These are phyloP conservation scores for Arrhopalites spinosus DNA, from an alignment of 2,888 invertebrate species.

Conservation along the genomic window DNA sequence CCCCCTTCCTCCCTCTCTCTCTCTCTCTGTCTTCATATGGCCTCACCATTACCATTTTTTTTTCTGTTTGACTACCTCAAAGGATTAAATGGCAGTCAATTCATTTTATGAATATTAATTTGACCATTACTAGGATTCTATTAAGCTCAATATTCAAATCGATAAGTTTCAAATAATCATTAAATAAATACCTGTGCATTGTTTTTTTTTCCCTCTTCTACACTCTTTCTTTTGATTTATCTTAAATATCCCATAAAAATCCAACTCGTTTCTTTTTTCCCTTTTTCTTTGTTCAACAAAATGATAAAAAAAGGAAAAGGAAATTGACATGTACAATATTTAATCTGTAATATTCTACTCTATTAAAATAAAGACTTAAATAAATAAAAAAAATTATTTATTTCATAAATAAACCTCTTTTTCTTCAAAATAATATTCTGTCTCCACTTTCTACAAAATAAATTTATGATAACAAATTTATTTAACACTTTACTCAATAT, in stretches of 20 bases:
- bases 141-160: conserved; percentile 16
- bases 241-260: conserved; percentile 21
- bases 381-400: too few species aligned
- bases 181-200: conserved; percentile 32
- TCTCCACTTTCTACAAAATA: too few species aligned
- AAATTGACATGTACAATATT: not conserved
- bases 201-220: too few species aligned
- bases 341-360: not conserved
- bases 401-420: too few species aligned
- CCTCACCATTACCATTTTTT: not conserved
- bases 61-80: conserved; percentile 15
- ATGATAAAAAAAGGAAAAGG: not conserved
- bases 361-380: too few species aligned
- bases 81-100: conserved; percentile 30
- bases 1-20: not conserved
- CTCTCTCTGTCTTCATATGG: not conserved
- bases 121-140: conserved; percentile 10
- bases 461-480: too few species aligned
- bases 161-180: conserved; percentile 1
- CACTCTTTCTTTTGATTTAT: not conserved
- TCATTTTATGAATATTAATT: conserved; percentile 38
- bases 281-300: not conserved
- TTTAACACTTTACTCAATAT: too few species aligned
- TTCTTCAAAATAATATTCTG: too few species aligned
- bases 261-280: conserved; percentile 24